Conservation (phyloP, 2,888 invertebrate genomes). For the Drosophila formosana region DNA sequence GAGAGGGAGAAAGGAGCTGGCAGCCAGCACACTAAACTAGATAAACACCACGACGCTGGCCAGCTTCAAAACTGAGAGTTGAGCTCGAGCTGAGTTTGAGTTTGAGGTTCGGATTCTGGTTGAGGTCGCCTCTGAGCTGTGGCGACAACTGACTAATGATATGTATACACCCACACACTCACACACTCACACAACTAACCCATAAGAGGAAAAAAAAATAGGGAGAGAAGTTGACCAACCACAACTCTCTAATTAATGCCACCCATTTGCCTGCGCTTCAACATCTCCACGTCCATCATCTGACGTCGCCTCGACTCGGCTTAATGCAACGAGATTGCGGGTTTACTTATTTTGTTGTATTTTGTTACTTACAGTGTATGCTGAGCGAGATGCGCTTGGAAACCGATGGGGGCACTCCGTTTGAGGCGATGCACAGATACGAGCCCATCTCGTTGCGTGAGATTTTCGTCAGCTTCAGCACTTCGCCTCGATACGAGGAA, state of each 20-base stretch:
- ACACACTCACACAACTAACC: constrained; percentile 3
- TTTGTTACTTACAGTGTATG: constrained; percentile 92
- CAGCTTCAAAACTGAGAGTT: constrained; percentile 49
- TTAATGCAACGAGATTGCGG: constrained; percentile 33
- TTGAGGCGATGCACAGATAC: constrained; percentile 95
- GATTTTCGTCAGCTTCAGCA: constrained; percentile 91
- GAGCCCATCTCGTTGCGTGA: constrained; percentile 95
- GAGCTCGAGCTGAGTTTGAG: constrained; percentile 21
- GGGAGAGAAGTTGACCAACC: constrained; percentile 57
- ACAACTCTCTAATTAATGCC: constrained; percentile 76
- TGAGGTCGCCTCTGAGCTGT: constrained; percentile 25
- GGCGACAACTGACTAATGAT: constrained; percentile 68
- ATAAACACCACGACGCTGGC: constrained; percentile 69
- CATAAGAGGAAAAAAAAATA: neutral
- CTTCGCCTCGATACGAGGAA: constrained; percentile 90
- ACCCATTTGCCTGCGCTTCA: constrained; percentile 12
- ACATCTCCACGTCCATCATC: neutral
- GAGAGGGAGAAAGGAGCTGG: neutral
- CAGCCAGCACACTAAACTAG: constrained; percentile 63
- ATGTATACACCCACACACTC: constrained; percentile 27
- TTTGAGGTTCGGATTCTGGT: constrained; percentile 11
- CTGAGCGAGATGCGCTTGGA: constrained; percentile 95
- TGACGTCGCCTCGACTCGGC: neutral
- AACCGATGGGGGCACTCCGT: constrained; percentile 94
- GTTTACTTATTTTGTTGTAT: neutral